Conservation (phyloP, 92 coral and sea anemone genomes). For the Meandrina meandrites region DNA sequence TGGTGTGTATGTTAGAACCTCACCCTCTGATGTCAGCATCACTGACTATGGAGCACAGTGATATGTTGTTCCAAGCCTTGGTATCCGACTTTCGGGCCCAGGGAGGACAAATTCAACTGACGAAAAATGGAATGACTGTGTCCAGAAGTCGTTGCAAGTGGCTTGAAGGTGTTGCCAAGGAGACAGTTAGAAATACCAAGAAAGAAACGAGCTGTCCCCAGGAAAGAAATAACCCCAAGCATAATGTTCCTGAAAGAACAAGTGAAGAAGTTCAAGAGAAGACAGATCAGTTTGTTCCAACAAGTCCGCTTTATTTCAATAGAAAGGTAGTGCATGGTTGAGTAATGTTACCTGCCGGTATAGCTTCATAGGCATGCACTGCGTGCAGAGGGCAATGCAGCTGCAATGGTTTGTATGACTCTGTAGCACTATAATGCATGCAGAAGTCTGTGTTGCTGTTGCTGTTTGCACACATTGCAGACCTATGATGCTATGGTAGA, state of each 20-base stretch:
- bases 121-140: constrained; percentile 17
- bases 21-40: constrained; percentile 78
- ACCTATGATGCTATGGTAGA: too few relatives aligned
- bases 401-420: not conserved
- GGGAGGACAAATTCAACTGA: constrained; percentile 85
- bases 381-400: not conserved
- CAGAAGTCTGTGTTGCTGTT: too few relatives aligned
- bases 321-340: constrained; percentile 44
- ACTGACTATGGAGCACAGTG: constrained; percentile 53
- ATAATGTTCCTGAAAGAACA: not conserved
- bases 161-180: constrained; percentile 7
- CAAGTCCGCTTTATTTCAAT: constrained; percentile 64
- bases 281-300: constrained; percentile 20
- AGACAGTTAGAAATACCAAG: not conserved
- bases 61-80: constrained; percentile 61
- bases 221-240: not conserved
- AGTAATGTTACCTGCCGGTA: not conserved
- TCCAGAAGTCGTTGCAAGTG: constrained; percentile 36
- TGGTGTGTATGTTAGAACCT: constrained; percentile 60
- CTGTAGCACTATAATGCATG: not conserved
- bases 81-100: constrained; percentile 87
- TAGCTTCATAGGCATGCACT: not conserved
- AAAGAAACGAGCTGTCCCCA: not conserved
- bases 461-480: too few relatives aligned
- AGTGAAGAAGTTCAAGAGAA: not conserved